A percentile compares a stretch with the other conserved stretches of the same genome.
These are phyloP conservation scores for Acrocephalus scirpaceus DNA, from an alignment of 2,797 vertebrate genomes.

Conservation along the genomic window DNA sequence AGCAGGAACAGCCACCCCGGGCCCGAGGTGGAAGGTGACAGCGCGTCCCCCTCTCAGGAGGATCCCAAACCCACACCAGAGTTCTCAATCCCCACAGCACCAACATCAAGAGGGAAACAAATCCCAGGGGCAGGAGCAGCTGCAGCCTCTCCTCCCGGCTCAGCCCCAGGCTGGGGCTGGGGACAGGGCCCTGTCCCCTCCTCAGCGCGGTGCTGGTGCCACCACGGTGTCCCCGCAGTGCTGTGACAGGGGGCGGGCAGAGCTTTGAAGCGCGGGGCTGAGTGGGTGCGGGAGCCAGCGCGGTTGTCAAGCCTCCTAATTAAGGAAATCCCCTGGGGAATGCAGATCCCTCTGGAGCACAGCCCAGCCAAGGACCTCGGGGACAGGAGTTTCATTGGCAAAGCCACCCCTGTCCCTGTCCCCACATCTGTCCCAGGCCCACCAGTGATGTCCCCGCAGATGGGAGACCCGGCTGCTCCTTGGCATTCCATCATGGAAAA, in stretches of 20 bases:
- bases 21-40: neutral
- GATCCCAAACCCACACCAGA: neutral
- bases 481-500: accelerated
- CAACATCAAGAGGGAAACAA: neutral
- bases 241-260: neutral
- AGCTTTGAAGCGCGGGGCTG: neutral
- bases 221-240: accelerated
- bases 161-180: accelerated
- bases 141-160: neutral
- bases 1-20: accelerated
- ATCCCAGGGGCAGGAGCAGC: neutral
- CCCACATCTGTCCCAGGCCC: neutral
- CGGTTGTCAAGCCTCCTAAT: neutral
- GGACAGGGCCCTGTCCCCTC: neutral
- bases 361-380: neutral
- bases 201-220: accelerated
- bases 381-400: accelerated
- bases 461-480: accelerated
- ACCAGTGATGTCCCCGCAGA: neutral
- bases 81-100: neutral
- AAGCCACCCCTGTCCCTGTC: neutral
- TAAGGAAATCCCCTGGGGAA: conserved; percentile 18
- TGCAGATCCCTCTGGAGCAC: neutral
- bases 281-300: neutral
- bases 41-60: neutral